A percentile compares a stretch with the other conserved stretches of the same genome.
Conservation (phyloP, 2,888 invertebrate genomes). For the Anodontia alba region DNA sequence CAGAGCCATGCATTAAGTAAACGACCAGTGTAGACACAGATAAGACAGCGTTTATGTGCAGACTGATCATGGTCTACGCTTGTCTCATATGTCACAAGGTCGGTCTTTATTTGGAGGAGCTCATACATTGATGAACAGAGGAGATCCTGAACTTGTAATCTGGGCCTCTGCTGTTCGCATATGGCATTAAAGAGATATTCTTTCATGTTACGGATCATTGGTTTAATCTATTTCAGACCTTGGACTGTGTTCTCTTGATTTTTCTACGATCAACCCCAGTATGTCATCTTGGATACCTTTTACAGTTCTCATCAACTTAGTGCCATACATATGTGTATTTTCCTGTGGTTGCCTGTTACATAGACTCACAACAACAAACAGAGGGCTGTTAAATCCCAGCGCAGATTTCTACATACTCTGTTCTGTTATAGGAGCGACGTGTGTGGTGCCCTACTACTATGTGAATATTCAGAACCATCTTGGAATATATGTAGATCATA, state of each 20-base stretch:
- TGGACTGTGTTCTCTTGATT: constrained; percentile 57
- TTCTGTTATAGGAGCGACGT: background rate
- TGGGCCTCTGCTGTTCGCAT: no score
- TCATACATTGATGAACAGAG: no score
- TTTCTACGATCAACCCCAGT: constrained; percentile 47
- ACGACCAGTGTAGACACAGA: no score
- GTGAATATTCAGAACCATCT: background rate
- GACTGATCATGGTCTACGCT: no score
- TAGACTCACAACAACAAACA: background rate
- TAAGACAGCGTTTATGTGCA: no score
- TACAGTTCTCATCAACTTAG: constrained; percentile 21
- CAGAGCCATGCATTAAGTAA: no score
- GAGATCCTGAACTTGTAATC: no score
- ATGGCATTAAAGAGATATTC: no score
- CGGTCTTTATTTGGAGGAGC: no score
- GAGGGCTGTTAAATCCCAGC: background rate
- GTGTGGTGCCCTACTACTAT: background rate
- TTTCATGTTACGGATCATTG: no score
- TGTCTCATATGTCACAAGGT: no score
- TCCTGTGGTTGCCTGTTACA: background rate
- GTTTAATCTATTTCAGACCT: constrained; percentile 61
- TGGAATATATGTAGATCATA: background rate
- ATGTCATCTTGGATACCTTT: constrained; percentile 51
- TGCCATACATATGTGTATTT: background rate
- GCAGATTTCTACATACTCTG: background rate